A percentile compares a stretch with the other conserved stretches of the same genome.
phyloP scores from a whole-genome alignment of 1,140 invertebrate genomes.

The Drosophila eugracilis region DNA sequence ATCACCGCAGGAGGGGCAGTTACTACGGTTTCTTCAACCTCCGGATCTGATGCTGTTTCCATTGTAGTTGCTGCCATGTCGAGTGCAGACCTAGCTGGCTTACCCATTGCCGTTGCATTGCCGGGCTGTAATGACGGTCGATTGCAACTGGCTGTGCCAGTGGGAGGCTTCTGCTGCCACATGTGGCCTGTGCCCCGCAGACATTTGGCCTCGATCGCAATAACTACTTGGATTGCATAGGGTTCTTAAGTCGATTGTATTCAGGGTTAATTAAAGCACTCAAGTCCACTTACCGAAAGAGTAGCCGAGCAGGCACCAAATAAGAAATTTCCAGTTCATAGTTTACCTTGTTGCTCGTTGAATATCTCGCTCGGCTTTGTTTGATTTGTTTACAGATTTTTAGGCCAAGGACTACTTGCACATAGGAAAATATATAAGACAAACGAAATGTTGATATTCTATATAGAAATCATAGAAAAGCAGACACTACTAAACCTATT shows the following conservation, averaged over 20 bases:
- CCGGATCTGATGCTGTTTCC: not conserved
- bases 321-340: constrained; percentile 26
- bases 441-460: too few relatives aligned
- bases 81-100: constrained; percentile 9
- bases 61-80: constrained; percentile 3
- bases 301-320: constrained; percentile 10
- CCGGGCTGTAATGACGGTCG: constrained; percentile 20
- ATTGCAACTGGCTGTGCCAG: constrained; percentile 32
- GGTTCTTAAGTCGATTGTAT: not conserved
- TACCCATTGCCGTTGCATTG: constrained; percentile 1
- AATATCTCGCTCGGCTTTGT: constrained; percentile 6
- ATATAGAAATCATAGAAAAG: too few relatives aligned
- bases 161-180: constrained; percentile 40
- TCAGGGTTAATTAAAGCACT: not conserved
- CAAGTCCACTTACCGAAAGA: constrained; percentile 21
- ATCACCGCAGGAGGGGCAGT: constrained; percentile 14
- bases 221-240: not conserved
- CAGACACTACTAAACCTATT: not conserved
- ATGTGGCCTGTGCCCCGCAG: constrained; percentile 45
- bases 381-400: not conserved
- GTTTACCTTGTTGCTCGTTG: constrained; percentile 8
- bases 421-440: not conserved
- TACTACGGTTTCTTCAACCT: not conserved
- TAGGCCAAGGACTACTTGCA: constrained; percentile 33
- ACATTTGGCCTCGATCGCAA: constrained; percentile 23